Percentiles rank a stretch among this genome's conserved stretches.
Evolutionary conservation across 2,888 invertebrate species (phyloP).

Genomic region (Eustalomyia histrio): DNA sequence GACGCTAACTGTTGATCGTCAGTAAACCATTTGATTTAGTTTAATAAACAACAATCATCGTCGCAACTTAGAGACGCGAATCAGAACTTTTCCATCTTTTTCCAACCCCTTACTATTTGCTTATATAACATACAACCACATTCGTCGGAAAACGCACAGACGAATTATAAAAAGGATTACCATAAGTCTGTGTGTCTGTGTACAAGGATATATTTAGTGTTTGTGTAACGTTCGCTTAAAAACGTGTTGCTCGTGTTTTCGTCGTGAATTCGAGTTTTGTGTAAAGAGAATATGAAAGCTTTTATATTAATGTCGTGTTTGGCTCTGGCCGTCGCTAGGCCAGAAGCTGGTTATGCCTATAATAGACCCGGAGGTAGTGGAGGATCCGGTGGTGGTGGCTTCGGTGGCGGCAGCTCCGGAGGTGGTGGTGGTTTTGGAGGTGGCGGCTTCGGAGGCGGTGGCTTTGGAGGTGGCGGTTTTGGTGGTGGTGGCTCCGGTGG

Average conservation of each 20-base stretch:
- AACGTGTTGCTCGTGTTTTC: conserved; percentile 20
- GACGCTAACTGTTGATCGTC: conserved; percentile 78
- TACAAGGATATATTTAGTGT: conserved; percentile 41
- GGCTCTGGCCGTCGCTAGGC: conserved; percentile 78
- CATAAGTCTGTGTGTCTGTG: conserved; percentile 32
- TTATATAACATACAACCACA: conserved; percentile 63
- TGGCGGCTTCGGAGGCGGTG: conserved; percentile 68
- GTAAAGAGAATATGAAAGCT: conserved; percentile 74
- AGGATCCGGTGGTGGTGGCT: conserved; percentile 71
- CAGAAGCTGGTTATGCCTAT: conserved; percentile 79
- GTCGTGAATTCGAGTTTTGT: conserved; percentile 35
- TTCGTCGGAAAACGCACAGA: conserved; percentile 54
- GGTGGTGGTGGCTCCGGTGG: conserved; percentile 68
- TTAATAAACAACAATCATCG: conserved; percentile 77
- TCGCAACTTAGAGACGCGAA: conserved; percentile 66
- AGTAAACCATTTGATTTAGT: conserved; percentile 80
- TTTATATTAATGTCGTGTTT: conserved; percentile 79
- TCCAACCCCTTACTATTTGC: conserved; percentile 68
- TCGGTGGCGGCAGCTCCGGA: conserved; percentile 67
- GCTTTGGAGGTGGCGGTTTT: conserved; percentile 69
- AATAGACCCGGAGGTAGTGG: conserved; percentile 80
- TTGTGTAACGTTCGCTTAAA: conserved; percentile 24
- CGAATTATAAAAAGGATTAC: conserved; percentile 66
- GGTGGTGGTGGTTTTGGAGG: conserved; percentile 69
- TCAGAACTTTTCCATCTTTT: conserved; percentile 70